Conservation (phyloP, 1,140 invertebrate genomes). For the Caenorhabditis tropicalis region DNA sequence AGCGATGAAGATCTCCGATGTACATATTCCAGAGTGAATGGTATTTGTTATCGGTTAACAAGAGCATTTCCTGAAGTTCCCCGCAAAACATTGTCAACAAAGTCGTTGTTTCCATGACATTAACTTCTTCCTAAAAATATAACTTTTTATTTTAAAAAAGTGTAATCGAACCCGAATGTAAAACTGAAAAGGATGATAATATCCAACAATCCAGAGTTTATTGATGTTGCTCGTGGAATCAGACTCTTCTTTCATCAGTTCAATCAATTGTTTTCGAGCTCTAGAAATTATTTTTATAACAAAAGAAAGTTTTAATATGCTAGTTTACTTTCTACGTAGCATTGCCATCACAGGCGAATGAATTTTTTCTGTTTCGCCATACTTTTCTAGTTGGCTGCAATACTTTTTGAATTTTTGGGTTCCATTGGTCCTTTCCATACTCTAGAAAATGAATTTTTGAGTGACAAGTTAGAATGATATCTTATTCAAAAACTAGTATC, state of each 20-base stretch:
- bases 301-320: no score
- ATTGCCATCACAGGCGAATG: not conserved
- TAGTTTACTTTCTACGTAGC: not conserved
- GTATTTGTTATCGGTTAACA: not conserved
- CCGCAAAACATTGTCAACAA: conserved; percentile 29
- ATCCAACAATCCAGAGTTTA: not conserved
- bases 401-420: not conserved
- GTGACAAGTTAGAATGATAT: no score
- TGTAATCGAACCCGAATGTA: not conserved
- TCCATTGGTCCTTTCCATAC: not conserved
- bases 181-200: conserved; percentile 22
- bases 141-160: no score
- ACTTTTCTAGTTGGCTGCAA: not conserved
- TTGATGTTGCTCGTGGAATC: not conserved
- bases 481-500: no score
- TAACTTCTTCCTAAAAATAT: not conserved
- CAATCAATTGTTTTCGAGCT: not conserved
- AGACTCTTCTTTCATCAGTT: not conserved
- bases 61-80: conserved; percentile 12
- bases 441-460: not conserved
- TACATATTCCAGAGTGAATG: not conserved
- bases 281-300: no score
- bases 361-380: not conserved
- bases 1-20: conserved; percentile 21
- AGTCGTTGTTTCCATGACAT: not conserved